A percentile compares a stretch with the other conserved stretches of the same genome.
Conservation (phyloP, 2,888 invertebrate genomes). For the Noctua pronuba region DNA sequence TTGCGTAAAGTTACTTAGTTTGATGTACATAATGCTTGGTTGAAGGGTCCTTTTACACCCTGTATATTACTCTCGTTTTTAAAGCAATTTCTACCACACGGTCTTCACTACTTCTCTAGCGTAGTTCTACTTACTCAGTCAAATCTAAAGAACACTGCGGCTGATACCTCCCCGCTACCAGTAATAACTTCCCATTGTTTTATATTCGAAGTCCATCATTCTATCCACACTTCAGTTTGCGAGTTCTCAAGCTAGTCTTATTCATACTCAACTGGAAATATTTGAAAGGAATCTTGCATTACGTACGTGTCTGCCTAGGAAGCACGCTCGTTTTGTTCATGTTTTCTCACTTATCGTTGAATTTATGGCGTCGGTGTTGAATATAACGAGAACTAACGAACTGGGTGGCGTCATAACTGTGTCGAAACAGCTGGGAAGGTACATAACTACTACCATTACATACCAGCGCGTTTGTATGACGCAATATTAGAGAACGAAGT, state of each 20-base stretch:
- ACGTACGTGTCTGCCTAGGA: conserved; percentile 27
- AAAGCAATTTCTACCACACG: neutral
- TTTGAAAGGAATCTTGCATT: conserved; percentile 49
- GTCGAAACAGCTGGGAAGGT: conserved; percentile 21
- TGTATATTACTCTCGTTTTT: neutral
- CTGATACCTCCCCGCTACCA: too few relatives aligned
- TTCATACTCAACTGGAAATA: conserved; percentile 42
- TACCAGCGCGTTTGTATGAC: neutral
- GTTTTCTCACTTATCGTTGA: conserved; percentile 47
- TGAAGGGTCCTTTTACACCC: too few relatives aligned
- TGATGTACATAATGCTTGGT: too few relatives aligned
- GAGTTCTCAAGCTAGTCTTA: conserved; percentile 15
- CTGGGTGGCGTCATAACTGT: conserved; percentile 32
- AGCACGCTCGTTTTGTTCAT: conserved; percentile 38
- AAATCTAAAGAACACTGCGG: neutral
- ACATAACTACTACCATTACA: neutral
- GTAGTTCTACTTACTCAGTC: neutral
- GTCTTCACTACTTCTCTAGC: neutral
- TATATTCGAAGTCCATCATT: neutral
- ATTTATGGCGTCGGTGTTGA: conserved; percentile 29
- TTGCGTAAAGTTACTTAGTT: too few relatives aligned
- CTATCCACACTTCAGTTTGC: neutral
- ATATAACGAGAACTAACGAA: conserved; percentile 42
- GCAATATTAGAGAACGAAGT: neutral
- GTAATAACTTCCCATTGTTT: neutral